Conservation (phyloP, 2,113 vertebrate genomes). For the Motacilla tschutschensis region DNA sequence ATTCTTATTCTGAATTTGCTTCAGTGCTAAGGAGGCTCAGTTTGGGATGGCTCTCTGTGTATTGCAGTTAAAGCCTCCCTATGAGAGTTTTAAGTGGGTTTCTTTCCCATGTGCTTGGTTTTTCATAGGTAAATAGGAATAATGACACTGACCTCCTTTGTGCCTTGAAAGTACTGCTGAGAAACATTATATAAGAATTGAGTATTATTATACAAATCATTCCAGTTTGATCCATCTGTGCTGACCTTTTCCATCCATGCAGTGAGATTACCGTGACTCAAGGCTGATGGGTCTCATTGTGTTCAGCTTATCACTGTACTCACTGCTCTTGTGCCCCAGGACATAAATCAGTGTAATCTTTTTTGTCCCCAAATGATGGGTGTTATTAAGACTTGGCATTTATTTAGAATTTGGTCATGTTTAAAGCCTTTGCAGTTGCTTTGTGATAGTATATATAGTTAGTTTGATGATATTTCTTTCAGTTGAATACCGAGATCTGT, state of each 20-base stretch:
- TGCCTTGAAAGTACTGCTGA: not conserved
- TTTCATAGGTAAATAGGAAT: constrained; percentile 22
- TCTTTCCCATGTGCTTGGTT: not conserved
- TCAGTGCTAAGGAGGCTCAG: not conserved
- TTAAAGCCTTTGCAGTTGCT: not conserved
- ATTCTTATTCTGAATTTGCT: not conserved
- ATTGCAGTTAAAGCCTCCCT: not conserved
- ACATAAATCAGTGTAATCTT: not conserved
- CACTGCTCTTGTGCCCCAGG: not conserved
- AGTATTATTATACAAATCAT: constrained; percentile 37
- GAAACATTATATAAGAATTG: constrained; percentile 21
- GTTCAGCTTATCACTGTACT: not conserved
- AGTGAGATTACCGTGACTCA: constrained; percentile 9
- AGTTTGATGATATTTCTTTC: not conserved
- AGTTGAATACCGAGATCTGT: not conserved
- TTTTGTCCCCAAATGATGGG: not conserved
- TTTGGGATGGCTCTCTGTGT: not conserved
- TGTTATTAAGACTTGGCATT: not conserved
- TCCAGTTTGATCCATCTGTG: constrained; percentile 10
- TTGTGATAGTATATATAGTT: not conserved
- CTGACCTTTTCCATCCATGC: constrained; percentile 37
- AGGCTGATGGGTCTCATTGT: constrained; percentile 49
- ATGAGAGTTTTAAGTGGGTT: not conserved
- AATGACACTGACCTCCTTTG: constrained; percentile 1
- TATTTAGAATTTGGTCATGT: not conserved